phyloP scores from a whole-genome alignment of 2,113 vertebrate species.

The Gymnogyps californianus region DNA sequence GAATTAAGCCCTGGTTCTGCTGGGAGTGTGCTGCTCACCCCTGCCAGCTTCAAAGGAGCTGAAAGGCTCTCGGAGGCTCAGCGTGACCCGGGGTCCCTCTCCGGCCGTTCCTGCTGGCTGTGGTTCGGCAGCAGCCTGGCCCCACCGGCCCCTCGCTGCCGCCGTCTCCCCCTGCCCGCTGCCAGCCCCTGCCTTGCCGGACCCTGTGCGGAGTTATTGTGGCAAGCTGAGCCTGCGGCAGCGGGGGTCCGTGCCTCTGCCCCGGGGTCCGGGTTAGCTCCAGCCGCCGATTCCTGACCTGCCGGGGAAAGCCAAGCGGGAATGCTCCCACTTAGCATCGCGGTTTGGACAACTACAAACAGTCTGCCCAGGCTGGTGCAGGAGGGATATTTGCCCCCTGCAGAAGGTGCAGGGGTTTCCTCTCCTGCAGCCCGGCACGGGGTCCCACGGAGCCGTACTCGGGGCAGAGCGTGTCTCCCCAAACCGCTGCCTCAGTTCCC shows the following conservation, averaged over 20 bases:
- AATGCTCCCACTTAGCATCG: background rate
- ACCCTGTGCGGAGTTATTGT: background rate
- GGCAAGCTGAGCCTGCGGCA: background rate
- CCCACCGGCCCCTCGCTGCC: background rate
- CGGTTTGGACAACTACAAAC: background rate
- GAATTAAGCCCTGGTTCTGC: background rate
- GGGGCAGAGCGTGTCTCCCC: background rate
- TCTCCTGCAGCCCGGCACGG: background rate
- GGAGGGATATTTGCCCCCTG: background rate
- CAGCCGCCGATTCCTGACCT: background rate
- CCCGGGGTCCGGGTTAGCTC: background rate
- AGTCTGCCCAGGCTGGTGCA: background rate
- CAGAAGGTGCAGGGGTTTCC: background rate
- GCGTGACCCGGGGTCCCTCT: background rate
- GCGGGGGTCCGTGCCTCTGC: background rate
- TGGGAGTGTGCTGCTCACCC: background rate
- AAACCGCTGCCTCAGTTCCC: background rate
- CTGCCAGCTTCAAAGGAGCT: background rate
- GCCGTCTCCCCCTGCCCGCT: background rate
- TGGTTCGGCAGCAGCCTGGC: background rate
- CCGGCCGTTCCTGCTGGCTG: background rate
- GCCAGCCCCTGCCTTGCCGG: background rate
- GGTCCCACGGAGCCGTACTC: rapidly evolving
- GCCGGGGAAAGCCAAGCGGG: rapidly evolving
- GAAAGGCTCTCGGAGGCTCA: background rate